Evolutionary conservation across 1,140 invertebrate species (phyloP).

Genomic region (Drosophila saltans): DNA sequence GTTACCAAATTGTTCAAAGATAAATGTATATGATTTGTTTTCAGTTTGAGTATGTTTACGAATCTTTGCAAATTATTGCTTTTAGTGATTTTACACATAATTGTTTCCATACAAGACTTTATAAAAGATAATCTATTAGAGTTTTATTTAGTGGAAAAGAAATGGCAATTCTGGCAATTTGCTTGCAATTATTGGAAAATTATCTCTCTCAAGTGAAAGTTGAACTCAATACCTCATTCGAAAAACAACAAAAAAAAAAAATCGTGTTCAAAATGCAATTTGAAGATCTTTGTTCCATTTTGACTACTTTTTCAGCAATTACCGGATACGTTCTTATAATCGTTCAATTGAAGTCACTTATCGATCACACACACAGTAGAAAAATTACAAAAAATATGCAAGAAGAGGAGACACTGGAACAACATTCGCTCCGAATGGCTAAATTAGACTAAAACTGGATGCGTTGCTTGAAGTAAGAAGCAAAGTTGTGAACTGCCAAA

Average conservation of each 20-base stretch:
- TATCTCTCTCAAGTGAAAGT: background rate
- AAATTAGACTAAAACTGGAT: conserved; percentile 24
- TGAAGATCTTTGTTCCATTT: background rate
- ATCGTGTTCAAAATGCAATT: background rate
- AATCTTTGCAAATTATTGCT: no score
- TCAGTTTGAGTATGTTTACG: no score
- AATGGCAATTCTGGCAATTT: no score
- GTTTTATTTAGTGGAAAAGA: no score
- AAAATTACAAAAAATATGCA: background rate
- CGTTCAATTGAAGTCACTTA: conserved; percentile 27
- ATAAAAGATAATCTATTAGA: no score
- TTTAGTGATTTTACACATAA: no score
- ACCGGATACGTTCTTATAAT: background rate
- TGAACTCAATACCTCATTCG: background rate
- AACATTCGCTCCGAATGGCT: conserved; percentile 7
- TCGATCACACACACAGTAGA: conserved; percentile 15
- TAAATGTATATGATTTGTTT: no score
- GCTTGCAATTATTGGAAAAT: no score
- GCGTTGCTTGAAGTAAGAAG: conserved; percentile 21
- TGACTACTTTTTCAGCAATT: conserved; percentile 4
- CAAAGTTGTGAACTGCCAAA: conserved; percentile 38
- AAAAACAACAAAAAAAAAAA: background rate
- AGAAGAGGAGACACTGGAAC: background rate
- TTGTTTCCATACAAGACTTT: no score
- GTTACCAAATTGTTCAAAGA: no score